A percentile compares a stretch with the other conserved stretches of the same genome.
Conservation (phyloP, 1,140 invertebrate genomes). For the Lepidurus couesii region DNA sequence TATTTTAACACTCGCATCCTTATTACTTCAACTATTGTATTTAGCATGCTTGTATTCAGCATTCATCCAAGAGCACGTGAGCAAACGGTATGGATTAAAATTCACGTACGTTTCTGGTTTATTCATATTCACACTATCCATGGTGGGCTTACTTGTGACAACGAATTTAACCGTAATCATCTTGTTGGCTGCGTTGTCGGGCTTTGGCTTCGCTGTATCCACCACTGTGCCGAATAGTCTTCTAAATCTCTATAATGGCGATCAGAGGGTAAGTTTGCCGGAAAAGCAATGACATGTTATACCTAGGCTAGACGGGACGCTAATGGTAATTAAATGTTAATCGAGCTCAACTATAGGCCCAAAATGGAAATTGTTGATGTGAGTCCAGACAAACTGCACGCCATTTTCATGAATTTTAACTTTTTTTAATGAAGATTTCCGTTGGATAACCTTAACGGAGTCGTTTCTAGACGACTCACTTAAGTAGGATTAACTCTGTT, state of each 20-base stretch:
- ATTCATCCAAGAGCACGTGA: constrained; percentile 46
- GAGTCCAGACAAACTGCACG: too few species aligned
- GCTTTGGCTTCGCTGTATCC: constrained; percentile 47
- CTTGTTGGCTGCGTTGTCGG: constrained; percentile 47
- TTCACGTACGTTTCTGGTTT: constrained; percentile 46
- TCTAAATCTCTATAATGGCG: constrained; percentile 47
- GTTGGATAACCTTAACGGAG: too few species aligned
- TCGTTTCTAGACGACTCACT: too few species aligned
- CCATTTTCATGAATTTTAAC: too few species aligned
- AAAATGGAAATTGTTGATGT: too few species aligned
- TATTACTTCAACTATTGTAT: neutral
- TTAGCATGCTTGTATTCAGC: constrained; percentile 32
- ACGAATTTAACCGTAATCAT: constrained; percentile 44
- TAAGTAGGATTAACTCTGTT: too few species aligned
- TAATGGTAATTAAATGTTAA: too few species aligned
- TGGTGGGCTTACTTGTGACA: constrained; percentile 36
- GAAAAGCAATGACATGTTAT: neutral
- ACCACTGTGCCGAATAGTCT: constrained; percentile 50
- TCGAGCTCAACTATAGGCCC: too few species aligned
- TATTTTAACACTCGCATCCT: neutral
- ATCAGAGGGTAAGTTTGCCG: constrained; percentile 38
- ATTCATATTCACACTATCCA: constrained; percentile 45
- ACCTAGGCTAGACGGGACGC: neutral
- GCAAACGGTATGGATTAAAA: constrained; percentile 43
- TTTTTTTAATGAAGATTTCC: too few species aligned